phyloP scores from a whole-genome alignment of 2,797 vertebrate species.

The Neomorphus geoffroyi region DNA sequence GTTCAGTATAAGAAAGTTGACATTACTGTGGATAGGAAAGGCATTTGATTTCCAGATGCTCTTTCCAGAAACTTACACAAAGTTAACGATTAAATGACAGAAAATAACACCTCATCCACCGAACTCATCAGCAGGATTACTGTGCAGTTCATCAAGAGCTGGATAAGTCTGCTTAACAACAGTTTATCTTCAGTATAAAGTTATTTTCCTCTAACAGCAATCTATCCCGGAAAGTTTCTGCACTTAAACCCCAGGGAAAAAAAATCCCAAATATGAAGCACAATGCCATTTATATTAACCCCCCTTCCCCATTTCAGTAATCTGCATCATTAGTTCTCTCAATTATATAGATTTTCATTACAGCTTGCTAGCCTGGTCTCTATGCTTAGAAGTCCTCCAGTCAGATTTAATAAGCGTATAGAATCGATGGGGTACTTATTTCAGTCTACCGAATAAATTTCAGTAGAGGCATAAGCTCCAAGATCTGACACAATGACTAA shows the following conservation, averaged over 20 bases:
- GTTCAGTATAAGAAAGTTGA: neutral
- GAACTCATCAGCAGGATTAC: neutral
- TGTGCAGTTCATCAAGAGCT: neutral
- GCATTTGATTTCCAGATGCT: neutral
- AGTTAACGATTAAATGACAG: neutral
- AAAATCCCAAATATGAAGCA: neutral
- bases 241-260: neutral
- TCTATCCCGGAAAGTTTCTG: neutral
- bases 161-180: neutral
- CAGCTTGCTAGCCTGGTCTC: neutral
- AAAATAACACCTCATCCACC: neutral
- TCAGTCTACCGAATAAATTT: neutral
- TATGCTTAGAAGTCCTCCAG: neutral
- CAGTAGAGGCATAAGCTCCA: neutral
- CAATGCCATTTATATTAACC: neutral
- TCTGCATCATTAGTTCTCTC: neutral
- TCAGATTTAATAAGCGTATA: neutral
- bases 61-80: neutral
- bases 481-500: neutral
- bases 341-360: neutral
- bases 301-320: neutral
- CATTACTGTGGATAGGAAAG: neutral
- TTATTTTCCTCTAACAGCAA: neutral
- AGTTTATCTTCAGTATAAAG: neutral
- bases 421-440: neutral